Base-by-base conservation (phyloP, 2,888 invertebrate species). In the Rhopalosiphum nymphaeae region DNA sequence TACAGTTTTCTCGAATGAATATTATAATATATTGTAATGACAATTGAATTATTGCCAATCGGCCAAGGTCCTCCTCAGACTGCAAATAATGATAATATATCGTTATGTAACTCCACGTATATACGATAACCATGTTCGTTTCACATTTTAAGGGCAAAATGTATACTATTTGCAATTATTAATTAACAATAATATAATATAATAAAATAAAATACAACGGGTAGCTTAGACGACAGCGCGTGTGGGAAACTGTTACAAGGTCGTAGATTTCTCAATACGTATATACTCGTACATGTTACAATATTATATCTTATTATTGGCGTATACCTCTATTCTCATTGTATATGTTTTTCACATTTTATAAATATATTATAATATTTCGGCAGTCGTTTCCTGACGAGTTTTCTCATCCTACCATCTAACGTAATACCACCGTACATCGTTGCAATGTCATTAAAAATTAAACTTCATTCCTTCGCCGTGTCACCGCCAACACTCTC, bases 211-310 rank as follows among this genome's bases (percentile, higher is more conserved):
- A 78, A 78, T 21, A 85, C 53, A n/a, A 86, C 13, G 49, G 16
- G 46, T 57, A 49, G 29, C n/a, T 3, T 4, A 78, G 67, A 67
- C 67, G n/a, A 67, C 36, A 67, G 36, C 67, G 29, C 88, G 42
- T 78, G 89, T 90, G 93, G 93, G 89, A 90, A 93, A 85, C 93
- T 42, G 93, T 85, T 90, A 93, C 93, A 85, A 93, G 93, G 89
- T 89, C 89, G 89, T 29, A 13, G 49, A 36, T 93, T 93, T 93
- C 78, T 36, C 93, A 93, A 93, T 89, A 91, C 91, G 36, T 16
- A 4, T 53, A n/a, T 57, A 44, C 84, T 46, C 0, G 21, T 53
- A 44, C 29, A n/a, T 53, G 16, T n/a, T 1, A 46, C 21, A 44
- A 57, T 57, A 44, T 42, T 29, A 36, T 46, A 10, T n/a, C 29